Base-by-base conservation (phyloP, 2,113 vertebrate genomes). In the Chamaea fasciata region DNA sequence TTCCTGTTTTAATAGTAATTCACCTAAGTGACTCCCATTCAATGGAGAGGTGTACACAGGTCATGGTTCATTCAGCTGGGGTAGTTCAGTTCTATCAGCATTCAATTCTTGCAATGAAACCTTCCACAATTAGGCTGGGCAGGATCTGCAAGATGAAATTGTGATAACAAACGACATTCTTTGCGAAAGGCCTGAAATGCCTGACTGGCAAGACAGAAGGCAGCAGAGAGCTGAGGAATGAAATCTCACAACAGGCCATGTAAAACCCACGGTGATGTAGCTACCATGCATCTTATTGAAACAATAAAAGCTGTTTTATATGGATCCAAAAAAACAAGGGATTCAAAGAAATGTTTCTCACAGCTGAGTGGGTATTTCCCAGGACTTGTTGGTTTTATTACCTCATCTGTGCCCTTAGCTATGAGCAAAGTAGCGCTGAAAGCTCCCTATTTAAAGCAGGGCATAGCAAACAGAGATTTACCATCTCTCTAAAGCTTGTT, bases 351-450 rank as follows among this genome's bases (percentile, higher is more conserved):
- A 87, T 55, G 74, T 94, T 83, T 87, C 86, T 94, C 52, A 33
- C 87, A 90, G 57, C 26, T 83, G 59, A 97, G 95, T 77, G 31
- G 85, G 82, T 47, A 41, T 96, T 97, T 95, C 82, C 59, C 63
- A 86, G 42, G 52, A 63, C 90, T 92, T 97, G 60, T 91, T 92
- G 75, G 80, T 92, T 97, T 95, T 95, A 93, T 97, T 96, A 97
- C 96, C 92, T 96, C 93, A 97, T 88, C 78, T 89, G 39, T 62
- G 56, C 64, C 87, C 90, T 86, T 55, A 93, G 88, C 79, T 88
- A 39, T 91, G 74, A 92, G 89, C 30, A 94, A 82, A 87, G 63
- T 3, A 78, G 47, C 85, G 89, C 55, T 90, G 95, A 97, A 93
- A 97, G 73, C 70, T 97, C 91, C 70, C 69, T 77, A 90, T 96